These are phyloP conservation scores for Poecilia wingei DNA, from an alignment of 2,797 vertebrate species.

Conservation along the genomic window DNA sequence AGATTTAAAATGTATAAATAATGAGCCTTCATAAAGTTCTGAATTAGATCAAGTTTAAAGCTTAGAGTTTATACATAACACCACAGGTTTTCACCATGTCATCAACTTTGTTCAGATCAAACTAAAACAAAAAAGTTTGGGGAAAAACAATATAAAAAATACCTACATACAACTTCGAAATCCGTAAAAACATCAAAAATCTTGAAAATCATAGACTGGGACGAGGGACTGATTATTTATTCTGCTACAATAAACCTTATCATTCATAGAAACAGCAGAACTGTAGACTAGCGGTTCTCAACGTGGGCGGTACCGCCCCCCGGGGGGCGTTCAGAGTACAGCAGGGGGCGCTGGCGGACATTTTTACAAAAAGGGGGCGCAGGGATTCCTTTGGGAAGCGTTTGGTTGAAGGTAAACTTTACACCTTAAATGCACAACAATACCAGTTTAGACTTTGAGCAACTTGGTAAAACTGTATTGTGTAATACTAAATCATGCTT, in stretches of 20 bases:
- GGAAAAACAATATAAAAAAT: too few relatives aligned
- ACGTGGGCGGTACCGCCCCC: too few relatives aligned
- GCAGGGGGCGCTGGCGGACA: too few relatives aligned
- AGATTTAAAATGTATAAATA: neutral
- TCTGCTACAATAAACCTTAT: neutral
- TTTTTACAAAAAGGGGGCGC: too few relatives aligned
- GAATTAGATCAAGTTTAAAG: neutral
- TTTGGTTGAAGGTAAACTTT: too few relatives aligned
- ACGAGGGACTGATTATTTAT: neutral
- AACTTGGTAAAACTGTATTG: too few relatives aligned
- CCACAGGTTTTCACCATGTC: neutral
- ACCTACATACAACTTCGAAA: neutral
- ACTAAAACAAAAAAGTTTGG: neutral
- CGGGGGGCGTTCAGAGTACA: too few relatives aligned
- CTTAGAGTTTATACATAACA: neutral
- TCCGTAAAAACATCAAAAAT: neutral
- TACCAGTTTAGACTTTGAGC: too few relatives aligned
- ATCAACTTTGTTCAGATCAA: neutral
- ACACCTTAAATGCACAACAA: too few relatives aligned
- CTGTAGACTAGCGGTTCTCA: too few relatives aligned
- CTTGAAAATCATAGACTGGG: neutral
- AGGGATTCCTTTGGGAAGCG: too few relatives aligned
- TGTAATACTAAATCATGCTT: too few relatives aligned
- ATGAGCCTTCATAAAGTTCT: neutral
- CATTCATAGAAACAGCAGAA: neutral